Evolutionary conservation across 2,113 vertebrate species (phyloP).

Genomic region (Silurus glanis): DNA sequence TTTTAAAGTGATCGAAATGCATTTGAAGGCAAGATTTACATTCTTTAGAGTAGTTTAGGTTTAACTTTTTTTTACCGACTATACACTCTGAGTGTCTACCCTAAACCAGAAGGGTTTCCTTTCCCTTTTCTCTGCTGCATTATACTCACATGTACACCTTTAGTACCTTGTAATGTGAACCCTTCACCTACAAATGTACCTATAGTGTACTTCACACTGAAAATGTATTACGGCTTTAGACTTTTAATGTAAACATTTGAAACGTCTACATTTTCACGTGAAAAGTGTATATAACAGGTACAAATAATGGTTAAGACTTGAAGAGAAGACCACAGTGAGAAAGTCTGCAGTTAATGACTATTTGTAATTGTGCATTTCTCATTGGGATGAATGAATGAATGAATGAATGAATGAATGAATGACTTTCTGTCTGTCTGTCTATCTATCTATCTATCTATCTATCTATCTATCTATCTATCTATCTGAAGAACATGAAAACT

Average conservation of each 20-base stretch:
- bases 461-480: no score
- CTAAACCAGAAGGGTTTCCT: not conserved
- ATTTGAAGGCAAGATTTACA: not conserved
- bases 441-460: no score
- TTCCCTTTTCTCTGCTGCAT: no score
- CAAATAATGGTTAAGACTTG: not conserved
- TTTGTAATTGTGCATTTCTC: not conserved
- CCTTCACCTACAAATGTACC: not conserved
- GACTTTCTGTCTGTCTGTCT: no score
- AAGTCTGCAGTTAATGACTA: not conserved
- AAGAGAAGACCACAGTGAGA: not conserved
- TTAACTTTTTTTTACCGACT: constrained; percentile 15
- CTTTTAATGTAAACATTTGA: not conserved
- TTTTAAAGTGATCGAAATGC: not conserved
- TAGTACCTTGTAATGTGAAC: not conserved
- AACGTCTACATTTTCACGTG: not conserved
- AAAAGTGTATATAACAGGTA: not conserved
- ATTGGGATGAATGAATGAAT: no score
- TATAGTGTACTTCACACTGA: not conserved
- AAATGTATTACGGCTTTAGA: not conserved
- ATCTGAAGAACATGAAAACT: not conserved
- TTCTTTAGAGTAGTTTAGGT: constrained; percentile 25
- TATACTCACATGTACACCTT: not conserved
- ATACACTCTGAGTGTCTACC: not conserved
- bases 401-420: no score